Conservation (phyloP, 2,888 invertebrate genomes). For the Eristalinus sepulchralis region DNA sequence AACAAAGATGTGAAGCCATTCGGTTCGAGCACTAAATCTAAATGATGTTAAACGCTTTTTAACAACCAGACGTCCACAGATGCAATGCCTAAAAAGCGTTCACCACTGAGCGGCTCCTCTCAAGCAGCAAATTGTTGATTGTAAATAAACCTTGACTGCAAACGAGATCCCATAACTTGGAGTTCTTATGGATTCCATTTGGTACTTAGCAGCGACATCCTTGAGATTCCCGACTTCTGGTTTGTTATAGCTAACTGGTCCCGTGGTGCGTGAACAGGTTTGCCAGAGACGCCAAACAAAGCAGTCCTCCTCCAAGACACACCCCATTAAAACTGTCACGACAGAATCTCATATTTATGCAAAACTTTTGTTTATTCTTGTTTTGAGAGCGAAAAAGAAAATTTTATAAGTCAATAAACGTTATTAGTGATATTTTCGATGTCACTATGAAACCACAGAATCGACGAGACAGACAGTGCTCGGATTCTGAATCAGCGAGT, state of each 20-base stretch:
- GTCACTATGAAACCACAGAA: background rate
- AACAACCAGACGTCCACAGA: too few relatives aligned
- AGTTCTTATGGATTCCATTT: background rate
- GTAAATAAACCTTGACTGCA: background rate
- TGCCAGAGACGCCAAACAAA: background rate
- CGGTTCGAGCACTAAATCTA: too few relatives aligned
- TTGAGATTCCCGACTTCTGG: background rate
- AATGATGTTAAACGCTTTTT: too few relatives aligned
- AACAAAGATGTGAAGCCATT: too few relatives aligned
- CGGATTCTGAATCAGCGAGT: background rate
- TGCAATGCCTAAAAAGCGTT: too few relatives aligned
- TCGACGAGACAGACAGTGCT: background rate
- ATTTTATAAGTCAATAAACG: background rate
- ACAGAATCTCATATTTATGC: background rate
- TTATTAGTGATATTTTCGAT: background rate
- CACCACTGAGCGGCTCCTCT: too few relatives aligned
- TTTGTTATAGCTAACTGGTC: background rate
- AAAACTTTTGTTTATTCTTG: background rate
- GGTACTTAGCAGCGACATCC: background rate
- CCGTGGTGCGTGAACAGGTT: background rate
- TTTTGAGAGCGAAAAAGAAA: background rate
- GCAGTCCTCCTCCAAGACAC: background rate
- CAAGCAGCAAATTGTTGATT: background rate
- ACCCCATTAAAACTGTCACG: background rate
- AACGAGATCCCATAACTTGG: background rate